Conservation (phyloP, 2,888 invertebrate species). For the Hyles lineata region DNA sequence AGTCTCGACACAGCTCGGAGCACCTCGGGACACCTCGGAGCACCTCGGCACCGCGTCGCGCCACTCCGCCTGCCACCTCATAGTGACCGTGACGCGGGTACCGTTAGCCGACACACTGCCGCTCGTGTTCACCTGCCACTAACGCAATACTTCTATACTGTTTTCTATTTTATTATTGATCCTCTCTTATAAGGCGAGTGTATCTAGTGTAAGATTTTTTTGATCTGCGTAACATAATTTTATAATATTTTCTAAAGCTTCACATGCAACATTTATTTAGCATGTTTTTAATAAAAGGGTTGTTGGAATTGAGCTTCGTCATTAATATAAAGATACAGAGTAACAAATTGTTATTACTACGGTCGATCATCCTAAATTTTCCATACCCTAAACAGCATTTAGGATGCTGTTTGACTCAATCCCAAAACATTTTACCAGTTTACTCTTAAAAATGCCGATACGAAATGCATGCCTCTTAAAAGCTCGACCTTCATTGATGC, state of each 20-base stretch:
- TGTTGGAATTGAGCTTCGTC: no score
- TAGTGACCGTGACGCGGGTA: slow-evolving; percentile 55
- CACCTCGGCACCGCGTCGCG: neutral
- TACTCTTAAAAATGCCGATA: no score
- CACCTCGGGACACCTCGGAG: neutral
- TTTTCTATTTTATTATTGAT: slow-evolving; percentile 61
- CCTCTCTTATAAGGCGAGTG: slow-evolving; percentile 35
- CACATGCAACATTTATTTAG: no score
- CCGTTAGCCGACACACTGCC: slow-evolving; percentile 77
- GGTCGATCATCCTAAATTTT: no score
- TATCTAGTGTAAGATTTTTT: neutral
- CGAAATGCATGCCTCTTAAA: no score
- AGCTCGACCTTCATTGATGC: no score
- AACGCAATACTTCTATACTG: slow-evolving; percentile 47
- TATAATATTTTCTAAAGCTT: neutral
- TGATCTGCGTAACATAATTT: neutral
- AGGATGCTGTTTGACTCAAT: no score
- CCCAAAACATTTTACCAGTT: no score
- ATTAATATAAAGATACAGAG: no score
- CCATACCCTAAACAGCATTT: no score
- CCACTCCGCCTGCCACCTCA: slow-evolving; percentile 5
- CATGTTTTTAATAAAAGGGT: no score
- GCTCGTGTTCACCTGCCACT: slow-evolving; percentile 27
- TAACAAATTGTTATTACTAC: no score
- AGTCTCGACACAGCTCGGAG: neutral